These are phyloP conservation scores for Channa striata DNA, from an alignment of 2,797 vertebrate genomes.

Conservation along the genomic window DNA sequence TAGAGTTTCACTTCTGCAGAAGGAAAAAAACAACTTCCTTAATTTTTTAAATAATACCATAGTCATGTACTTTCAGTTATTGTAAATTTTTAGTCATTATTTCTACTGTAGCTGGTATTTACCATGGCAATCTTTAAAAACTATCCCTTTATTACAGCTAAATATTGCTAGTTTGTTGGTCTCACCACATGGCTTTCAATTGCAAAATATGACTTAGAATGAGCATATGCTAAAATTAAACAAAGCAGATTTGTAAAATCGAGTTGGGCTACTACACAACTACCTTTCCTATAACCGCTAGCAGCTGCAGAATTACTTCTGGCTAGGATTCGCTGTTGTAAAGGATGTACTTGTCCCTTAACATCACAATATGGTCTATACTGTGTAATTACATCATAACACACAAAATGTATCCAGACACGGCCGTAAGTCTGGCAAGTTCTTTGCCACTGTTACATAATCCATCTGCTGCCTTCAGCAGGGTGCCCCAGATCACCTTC, in stretches of 20 bases:
- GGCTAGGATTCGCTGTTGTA: slow-evolving; percentile 1
- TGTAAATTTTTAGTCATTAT: too few relatives aligned
- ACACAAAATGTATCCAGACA: slow-evolving; percentile 35
- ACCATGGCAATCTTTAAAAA: too few relatives aligned
- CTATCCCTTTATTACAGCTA: too few relatives aligned
- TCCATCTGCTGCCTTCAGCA: slow-evolving; percentile 62
- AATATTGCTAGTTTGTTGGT: background rate
- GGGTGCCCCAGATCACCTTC: slow-evolving; percentile 54
- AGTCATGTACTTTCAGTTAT: too few relatives aligned
- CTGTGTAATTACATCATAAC: slow-evolving; percentile 54
- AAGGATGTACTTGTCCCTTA: slow-evolving; percentile 3
- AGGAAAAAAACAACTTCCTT: too few relatives aligned
- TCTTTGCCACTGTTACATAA: slow-evolving; percentile 67
- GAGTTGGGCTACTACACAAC: background rate
- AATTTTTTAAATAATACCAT: too few relatives aligned
- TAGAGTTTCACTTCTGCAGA: background rate
- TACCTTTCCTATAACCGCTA: background rate
- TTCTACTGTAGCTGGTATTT: too few relatives aligned
- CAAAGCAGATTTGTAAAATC: background rate
- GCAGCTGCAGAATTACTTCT: slow-evolving; percentile 3
- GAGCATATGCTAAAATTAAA: background rate
- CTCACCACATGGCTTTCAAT: background rate
- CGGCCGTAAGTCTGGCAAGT: slow-evolving; percentile 46
- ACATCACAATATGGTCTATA: slow-evolving; percentile 27
- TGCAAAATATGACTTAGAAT: slow-evolving; percentile 3